A percentile compares a stretch with the other conserved stretches of the same genome.
phyloP scores from a whole-genome alignment of 2,888 invertebrate species.

The Oxytorus armatus region DNA sequence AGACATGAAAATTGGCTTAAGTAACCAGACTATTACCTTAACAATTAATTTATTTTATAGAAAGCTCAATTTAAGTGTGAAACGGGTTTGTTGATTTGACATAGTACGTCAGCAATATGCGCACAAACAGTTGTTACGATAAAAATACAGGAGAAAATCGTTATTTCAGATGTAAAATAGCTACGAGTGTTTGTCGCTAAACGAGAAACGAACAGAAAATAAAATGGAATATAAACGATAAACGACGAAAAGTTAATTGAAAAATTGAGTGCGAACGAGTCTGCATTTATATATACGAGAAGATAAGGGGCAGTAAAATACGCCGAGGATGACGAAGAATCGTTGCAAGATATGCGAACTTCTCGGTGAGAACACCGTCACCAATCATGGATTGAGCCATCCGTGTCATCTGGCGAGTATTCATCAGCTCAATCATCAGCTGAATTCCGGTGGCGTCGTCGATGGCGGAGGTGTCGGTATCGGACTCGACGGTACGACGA shows the following conservation, averaged over 20 bases:
- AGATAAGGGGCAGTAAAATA: constrained; percentile 30
- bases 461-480: constrained; percentile 56
- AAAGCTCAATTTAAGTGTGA: too few relatives aligned
- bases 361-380: constrained; percentile 75
- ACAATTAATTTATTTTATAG: too few relatives aligned
- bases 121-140: too few relatives aligned
- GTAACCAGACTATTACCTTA: too few relatives aligned
- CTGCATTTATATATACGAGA: constrained; percentile 57
- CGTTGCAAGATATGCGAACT: constrained; percentile 80
- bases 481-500: constrained; percentile 70
- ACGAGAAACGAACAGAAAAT: constrained; percentile 11
- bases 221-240: constrained; percentile 19
- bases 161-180: constrained; percentile 44
- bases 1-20: too few relatives aligned
- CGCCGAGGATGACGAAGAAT: constrained; percentile 77
- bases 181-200: constrained; percentile 26
- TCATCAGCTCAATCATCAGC: constrained; percentile 76
- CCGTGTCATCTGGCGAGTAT: constrained; percentile 79
- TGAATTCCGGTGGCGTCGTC: constrained; percentile 67
- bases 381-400: constrained; percentile 77
- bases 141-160: constrained; percentile 32
- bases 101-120: too few relatives aligned
- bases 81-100: too few relatives aligned
- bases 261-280: constrained; percentile 37
- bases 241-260: constrained; percentile 29